Conservation (phyloP, 2,888 invertebrate species). For the Balanococcus diminutus region DNA sequence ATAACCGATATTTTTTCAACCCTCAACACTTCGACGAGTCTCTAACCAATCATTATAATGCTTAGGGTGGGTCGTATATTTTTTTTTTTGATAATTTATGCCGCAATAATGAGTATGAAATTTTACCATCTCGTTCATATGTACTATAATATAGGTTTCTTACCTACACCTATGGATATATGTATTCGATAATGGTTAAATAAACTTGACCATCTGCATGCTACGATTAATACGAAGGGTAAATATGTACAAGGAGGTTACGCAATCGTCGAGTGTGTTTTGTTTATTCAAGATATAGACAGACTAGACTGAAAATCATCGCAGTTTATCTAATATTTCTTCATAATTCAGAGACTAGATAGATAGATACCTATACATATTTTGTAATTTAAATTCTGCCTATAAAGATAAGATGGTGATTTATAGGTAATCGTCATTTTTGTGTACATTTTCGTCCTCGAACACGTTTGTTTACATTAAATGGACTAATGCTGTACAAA, state of each 20-base stretch:
- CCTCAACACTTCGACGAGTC: neutral
- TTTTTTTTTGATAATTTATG: neutral
- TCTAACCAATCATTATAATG: neutral
- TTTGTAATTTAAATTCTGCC: neutral
- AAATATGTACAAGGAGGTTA: slow-evolving; percentile 1
- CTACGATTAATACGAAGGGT: slow-evolving; percentile 9
- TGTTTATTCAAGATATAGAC: neutral
- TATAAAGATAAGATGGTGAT: neutral
- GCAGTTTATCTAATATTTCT: neutral
- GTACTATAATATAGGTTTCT: neutral
- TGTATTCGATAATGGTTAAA: neutral
- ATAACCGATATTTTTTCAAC: slow-evolving; percentile 6
- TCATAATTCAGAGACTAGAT: too few relatives aligned
- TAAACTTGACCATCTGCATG: slow-evolving; percentile 18
- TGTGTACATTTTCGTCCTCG: too few relatives aligned
- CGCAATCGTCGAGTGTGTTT: neutral
- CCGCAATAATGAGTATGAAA: neutral
- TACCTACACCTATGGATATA: neutral
- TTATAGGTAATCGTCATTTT: neutral
- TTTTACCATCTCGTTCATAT: neutral
- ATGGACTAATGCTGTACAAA: too few relatives aligned
- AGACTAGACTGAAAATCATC: neutral
- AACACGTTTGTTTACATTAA: too few relatives aligned
- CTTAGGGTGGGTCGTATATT: neutral
- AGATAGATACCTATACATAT: too few relatives aligned